phyloP scores from a whole-genome alignment of 2,113 vertebrate species.

The Elachura formosa region DNA sequence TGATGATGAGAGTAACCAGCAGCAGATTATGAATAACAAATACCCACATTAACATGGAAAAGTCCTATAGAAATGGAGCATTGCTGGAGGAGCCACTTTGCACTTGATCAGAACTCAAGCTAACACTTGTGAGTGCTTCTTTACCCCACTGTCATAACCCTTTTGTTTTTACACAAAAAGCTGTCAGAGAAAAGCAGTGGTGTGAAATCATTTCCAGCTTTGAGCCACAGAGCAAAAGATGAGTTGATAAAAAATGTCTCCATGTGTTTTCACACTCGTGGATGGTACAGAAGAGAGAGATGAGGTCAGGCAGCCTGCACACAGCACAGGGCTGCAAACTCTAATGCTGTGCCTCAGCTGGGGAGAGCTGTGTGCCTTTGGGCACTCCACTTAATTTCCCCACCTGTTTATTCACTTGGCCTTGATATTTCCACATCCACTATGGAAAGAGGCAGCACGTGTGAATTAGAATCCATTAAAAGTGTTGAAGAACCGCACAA shows the following conservation, averaged over 20 bases:
- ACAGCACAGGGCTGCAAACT: background rate
- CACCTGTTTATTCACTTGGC: background rate
- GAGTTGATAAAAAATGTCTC: background rate
- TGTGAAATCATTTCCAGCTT: background rate
- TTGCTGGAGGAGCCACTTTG: background rate
- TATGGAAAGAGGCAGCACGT: background rate
- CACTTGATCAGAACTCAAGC: background rate
- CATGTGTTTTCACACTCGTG: accelerated
- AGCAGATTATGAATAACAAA: constrained; percentile 14
- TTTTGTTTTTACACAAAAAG: background rate
- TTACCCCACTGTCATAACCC: background rate
- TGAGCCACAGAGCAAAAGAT: background rate
- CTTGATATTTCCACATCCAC: background rate
- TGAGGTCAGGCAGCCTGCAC: background rate
- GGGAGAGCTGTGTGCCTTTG: background rate
- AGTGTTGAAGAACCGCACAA: background rate
- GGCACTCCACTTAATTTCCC: background rate
- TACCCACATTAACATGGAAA: background rate
- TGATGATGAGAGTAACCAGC: background rate
- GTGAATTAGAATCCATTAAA: background rate
- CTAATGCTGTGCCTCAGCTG: background rate
- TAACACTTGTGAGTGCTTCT: background rate
- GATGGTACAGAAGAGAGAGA: background rate
- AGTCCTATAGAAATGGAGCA: background rate
- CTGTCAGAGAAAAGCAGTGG: background rate